Base-by-base conservation (phyloP, 2,113 vertebrate genomes). In the Myotis davidii region DNA sequence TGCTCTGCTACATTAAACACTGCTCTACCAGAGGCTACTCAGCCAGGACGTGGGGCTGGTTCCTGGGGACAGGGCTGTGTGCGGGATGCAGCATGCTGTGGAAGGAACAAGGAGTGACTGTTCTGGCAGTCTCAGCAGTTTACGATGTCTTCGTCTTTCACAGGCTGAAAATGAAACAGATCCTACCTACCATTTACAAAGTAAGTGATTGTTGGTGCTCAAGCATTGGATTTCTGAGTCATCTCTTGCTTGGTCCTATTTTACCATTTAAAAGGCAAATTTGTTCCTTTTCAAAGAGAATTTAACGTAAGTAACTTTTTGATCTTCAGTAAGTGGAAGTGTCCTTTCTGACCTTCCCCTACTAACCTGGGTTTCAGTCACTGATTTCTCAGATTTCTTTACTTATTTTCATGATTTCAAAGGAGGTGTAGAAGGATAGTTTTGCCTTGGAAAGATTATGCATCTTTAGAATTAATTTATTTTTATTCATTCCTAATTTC, bases 41-140 rank as follows among this genome's bases (percentile, higher is more conserved):
- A 0, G 90, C 92, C 0, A 97, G 97, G 54, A 97, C 98, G 13
- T 98, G 98, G 98, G 98, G 98, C 94, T 99, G 99, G 98, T 98
- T 99, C 92, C 96, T 99, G 79, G 98, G 98, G 89, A 98, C 99
- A 0, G 98, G 99, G 85, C 97, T 98, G 32, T 99, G 99, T 4
- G 99, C 99, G 0, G 99, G 98, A 1, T 99, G 99, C 98, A 99
- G 99, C 98, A 99, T 99, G 99, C 97, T 99, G 70, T 99, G 99
- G 99, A 99, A 99, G 97, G 99, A 99, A 96, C 99, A 99, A 94
- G 99, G 99, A 70, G 99, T 99, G 94, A 99, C 99, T 3, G 99
- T 99, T 73, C 98, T 99, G 67, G 99, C 99, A 0, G 97, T 99
- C n/a, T 99, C 99, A 0, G 99, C 99, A 0, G 98, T 99, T 65